Percentiles rank a stretch among this genome's conserved stretches.
Conservation (phyloP, 64 coral and sea anemone genomes). For the Dendronephthya gigantea region DNA sequence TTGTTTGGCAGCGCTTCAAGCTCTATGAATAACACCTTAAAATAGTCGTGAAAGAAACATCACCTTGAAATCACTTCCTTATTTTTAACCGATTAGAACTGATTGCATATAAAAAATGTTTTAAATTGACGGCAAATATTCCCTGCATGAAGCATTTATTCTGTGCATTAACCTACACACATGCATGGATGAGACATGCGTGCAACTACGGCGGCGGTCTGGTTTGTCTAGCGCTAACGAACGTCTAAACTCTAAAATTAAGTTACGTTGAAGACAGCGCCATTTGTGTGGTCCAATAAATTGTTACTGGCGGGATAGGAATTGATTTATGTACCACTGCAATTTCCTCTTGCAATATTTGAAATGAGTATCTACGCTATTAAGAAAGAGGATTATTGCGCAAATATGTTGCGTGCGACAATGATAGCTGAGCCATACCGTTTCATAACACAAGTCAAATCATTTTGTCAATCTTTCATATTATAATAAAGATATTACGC, state of each 20-base stretch:
- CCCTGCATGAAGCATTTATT: too few relatives aligned
- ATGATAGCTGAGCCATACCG: not conserved
- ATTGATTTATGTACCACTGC: not conserved
- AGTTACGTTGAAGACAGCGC: not conserved
- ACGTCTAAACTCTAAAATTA: not conserved
- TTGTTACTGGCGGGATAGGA: not conserved
- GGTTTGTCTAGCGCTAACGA: not conserved
- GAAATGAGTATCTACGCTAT: not conserved
- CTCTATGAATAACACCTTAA: not conserved
- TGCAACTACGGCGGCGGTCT: not conserved
- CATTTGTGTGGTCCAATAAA: slow-evolving; percentile 1
- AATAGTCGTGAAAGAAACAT: not conserved
- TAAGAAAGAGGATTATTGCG: not conserved
- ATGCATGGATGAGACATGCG: not conserved
- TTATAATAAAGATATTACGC: slow-evolving; percentile 11
- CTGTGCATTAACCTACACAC: too few relatives aligned
- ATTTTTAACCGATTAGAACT: not conserved
- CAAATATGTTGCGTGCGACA: not conserved
- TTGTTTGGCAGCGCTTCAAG: slow-evolving; percentile 10
- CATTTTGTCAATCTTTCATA: not conserved
- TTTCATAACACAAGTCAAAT: not conserved
- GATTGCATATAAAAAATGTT: too few relatives aligned
- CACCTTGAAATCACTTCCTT: not conserved
- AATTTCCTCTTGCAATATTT: not conserved
- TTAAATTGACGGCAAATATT: not conserved